Conservation (phyloP, 2,888 invertebrate species). For the Chromoteleia sp. region DNA sequence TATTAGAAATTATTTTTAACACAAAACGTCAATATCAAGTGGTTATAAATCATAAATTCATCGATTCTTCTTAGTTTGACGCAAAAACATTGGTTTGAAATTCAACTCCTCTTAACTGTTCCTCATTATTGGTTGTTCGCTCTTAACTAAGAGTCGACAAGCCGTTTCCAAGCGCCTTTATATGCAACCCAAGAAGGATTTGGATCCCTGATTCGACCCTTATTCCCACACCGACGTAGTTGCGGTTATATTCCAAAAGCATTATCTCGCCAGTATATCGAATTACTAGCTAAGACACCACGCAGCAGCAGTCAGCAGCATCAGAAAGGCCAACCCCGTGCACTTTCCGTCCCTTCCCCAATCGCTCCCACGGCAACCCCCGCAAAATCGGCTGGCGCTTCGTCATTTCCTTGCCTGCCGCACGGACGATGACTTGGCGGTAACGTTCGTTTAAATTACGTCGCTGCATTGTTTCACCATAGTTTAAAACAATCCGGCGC, state of each 20-base stretch:
- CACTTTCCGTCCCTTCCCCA: conserved; percentile 3
- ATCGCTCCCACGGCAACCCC: background rate
- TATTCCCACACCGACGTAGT: conserved; percentile 20
- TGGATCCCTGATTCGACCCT: conserved; percentile 31
- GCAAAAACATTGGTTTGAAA: background rate
- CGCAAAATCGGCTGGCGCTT: conserved; percentile 46
- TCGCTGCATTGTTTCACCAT: conserved; percentile 57
- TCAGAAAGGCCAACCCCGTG: conserved; percentile 37
- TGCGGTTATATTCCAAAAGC: conserved; percentile 64
- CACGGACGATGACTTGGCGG: conserved; percentile 53
- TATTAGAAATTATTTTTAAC: no score
- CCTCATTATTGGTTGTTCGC: no score
- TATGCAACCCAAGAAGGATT: conserved; percentile 1
- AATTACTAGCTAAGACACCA: conserved; percentile 69
- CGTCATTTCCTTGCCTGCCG: conserved; percentile 60
- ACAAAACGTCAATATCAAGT: no score
- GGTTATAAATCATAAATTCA: no score
- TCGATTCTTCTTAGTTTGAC: no score
- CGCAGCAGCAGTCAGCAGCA: conserved; percentile 39
- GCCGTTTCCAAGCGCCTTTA: background rate
- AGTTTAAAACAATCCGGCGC: conserved; percentile 60
- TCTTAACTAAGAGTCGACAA: background rate
- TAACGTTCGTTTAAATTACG: conserved; percentile 62
- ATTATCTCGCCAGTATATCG: conserved; percentile 73
- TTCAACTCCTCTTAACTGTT: no score